These are phyloP conservation scores for Dioctria rufipes DNA, from an alignment of 2,888 invertebrate genomes.

Conservation along the genomic window DNA sequence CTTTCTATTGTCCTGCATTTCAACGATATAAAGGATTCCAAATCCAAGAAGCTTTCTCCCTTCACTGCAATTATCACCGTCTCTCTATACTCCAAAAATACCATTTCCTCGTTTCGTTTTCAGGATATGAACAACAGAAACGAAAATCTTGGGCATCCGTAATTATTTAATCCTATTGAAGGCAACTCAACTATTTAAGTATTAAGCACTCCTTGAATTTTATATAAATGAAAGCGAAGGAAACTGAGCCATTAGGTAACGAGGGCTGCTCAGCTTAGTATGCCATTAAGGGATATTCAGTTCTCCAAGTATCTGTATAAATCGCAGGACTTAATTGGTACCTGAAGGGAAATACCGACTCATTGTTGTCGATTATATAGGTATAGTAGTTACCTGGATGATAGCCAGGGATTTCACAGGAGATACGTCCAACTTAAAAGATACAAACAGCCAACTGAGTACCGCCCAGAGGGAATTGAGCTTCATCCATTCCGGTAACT, in stretches of 20 bases:
- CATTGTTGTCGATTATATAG: neutral
- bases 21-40: too few species aligned
- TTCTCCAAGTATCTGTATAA: neutral
- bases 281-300: neutral
- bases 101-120: too few species aligned
- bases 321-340: constrained; percentile 19
- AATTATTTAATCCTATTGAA: constrained; percentile 16
- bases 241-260: constrained; percentile 5
- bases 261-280: neutral
- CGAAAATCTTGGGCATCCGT: neutral
- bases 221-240: neutral
- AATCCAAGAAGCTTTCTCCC: too few species aligned
- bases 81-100: too few species aligned
- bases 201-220: neutral
- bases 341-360: constrained; percentile 9
- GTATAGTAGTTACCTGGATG: too few species aligned
- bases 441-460: neutral
- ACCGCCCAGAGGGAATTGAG: too few species aligned
- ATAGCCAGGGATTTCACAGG: neutral
- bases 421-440: neutral
- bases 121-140: too few species aligned
- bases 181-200: neutral
- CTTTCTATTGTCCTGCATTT: too few species aligned
- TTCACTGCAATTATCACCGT: too few species aligned
- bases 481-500: neutral